These are phyloP conservation scores for Hyposmocoma kahamanoa DNA, from an alignment of 1,140 invertebrate species.

Conservation along the genomic window DNA sequence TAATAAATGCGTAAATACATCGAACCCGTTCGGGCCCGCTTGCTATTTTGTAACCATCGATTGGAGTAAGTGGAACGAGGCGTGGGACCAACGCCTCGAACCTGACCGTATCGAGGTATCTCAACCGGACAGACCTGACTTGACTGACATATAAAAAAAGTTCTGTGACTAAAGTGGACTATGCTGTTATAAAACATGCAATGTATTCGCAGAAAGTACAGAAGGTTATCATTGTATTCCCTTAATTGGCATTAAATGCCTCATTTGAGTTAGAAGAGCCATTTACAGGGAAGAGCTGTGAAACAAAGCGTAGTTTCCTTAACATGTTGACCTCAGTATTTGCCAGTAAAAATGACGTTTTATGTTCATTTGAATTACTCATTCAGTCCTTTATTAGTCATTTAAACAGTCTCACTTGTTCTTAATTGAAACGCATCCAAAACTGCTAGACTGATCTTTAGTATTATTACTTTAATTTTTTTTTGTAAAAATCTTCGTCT, in stretches of 20 bases:
- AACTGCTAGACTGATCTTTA: slow-evolving; percentile 24
- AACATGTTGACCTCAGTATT: slow-evolving; percentile 8
- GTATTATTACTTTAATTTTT: too few relatives aligned
- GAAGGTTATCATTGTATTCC: too few relatives aligned
- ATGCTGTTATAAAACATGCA: slow-evolving; percentile 27
- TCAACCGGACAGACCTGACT: slow-evolving; percentile 58
- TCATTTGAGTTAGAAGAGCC: neutral
- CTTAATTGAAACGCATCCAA: slow-evolving; percentile 57
- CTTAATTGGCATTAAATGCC: neutral
- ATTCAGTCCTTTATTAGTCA: slow-evolving; percentile 58
- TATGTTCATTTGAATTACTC: slow-evolving; percentile 56
- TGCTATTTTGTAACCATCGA: slow-evolving; percentile 15
- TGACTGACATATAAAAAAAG: slow-evolving; percentile 49
- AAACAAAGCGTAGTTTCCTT: neutral
- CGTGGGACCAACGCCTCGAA: slow-evolving; percentile 50
- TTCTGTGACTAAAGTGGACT: slow-evolving; percentile 27
- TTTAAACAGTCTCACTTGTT: slow-evolving; percentile 45
- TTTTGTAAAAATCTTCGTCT: too few relatives aligned
- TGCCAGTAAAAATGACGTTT: slow-evolving; percentile 39
- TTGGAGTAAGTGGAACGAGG: slow-evolving; percentile 49
- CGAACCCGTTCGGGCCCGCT: slow-evolving; percentile 17
- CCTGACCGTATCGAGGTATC: slow-evolving; percentile 66
- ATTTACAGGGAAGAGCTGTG: neutral
- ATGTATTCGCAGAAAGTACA: slow-evolving; percentile 3
- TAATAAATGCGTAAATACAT: slow-evolving; percentile 12